Evolutionary conservation across 2,113 vertebrate species (phyloP), one percentile per base, ranked within the genome.

Genomic region (Pycnonotus jocosus): DNA sequence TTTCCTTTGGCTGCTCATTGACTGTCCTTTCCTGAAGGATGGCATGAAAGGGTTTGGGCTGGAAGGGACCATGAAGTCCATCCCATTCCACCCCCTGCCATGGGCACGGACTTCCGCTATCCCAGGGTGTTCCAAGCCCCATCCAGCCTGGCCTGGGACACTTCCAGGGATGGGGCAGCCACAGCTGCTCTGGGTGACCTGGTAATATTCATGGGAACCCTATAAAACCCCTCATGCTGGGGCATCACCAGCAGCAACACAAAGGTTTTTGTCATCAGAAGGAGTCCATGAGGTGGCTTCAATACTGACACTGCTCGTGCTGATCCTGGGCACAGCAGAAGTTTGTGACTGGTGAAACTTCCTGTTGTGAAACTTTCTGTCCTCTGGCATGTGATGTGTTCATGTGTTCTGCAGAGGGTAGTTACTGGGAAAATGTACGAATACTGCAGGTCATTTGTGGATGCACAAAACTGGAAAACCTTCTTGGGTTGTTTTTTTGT

Each of bases 271-370:
- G 5, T 15, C 4, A 12, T 28, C 51, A 10, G 40, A 53, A 15
- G 2, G 79, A 38, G 50, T 4, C 15, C 38, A 3, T 14, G 66
- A 42, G 45, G 50, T 37, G 70, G 18, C n/a, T 20, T n/a, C 11
- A 19, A 4, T 38, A 9, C 47, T 33, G 12, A 7, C 0, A 12
- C 33, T 0, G 0, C 48, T 35, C 2, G 0, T 19, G 53, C 33
- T 18, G 2, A 10, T 54, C 66, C 35, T 30, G 57, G 56, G 40
- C 53, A 30, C 2, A 2, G 76, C 66, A 47, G 22, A 25, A 22
- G 40, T 16, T 47, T 21, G 42, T 14, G 25, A 9, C 76, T 64
- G 48, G 16, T 64, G 78, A 27, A 47, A 4, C 31, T 40, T 78
- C 30, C 38, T 15, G 8, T 40, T 88, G 28, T 72, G 69, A 54